Evolutionary conservation across 2,888 invertebrate species (phyloP).

Genomic region (Carabus problematicus): DNA sequence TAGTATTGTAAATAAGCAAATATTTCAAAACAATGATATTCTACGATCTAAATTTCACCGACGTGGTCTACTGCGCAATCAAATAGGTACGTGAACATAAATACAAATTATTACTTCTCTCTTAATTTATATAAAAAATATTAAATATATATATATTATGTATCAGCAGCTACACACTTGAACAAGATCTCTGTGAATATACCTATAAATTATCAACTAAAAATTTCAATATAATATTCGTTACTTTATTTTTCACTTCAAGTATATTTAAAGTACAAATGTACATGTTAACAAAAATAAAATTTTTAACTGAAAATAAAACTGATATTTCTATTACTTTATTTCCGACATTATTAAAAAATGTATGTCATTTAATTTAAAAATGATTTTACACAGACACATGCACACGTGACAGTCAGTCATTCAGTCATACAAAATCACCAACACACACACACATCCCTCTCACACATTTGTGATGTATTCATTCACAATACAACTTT

Average conservation of each 20-base stretch:
- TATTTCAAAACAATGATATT: slow-evolving; percentile 40
- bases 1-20: slow-evolving; percentile 38
- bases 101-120: slow-evolving; percentile 30
- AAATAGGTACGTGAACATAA: slow-evolving; percentile 28
- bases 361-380: neutral
- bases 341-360: neutral
- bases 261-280: too few species aligned
- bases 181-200: too few species aligned
- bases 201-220: too few species aligned
- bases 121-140: slow-evolving; percentile 30
- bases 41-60: slow-evolving; percentile 33
- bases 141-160: slow-evolving; percentile 24
- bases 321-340: too few species aligned
- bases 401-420: too few species aligned
- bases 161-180: slow-evolving; percentile 1
- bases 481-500: neutral
- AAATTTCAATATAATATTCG: too few species aligned
- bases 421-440: neutral
- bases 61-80: slow-evolving; percentile 19
- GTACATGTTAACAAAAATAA: too few species aligned
- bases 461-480: slow-evolving; percentile 7
- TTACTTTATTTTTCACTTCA: too few species aligned
- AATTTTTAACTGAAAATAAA: too few species aligned
- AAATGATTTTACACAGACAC: neutral
- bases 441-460: slow-evolving; percentile 3